Evolutionary conservation across 2,888 invertebrate genomes (phyloP), one percentile per base, ranked within the genome.

Genomic region (Ormia ochracea): DNA sequence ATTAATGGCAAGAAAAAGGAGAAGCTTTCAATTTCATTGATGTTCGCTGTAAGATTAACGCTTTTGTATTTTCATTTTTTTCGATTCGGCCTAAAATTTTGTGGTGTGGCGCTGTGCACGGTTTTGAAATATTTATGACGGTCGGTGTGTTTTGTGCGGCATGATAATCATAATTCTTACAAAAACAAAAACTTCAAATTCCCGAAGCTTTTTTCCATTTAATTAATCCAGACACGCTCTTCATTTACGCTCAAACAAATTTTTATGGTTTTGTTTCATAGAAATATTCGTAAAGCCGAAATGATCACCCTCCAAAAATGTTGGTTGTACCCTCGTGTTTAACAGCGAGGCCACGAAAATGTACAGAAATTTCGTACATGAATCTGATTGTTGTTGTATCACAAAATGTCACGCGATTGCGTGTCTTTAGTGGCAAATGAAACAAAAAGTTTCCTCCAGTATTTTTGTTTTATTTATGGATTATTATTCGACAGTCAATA

Each of bases 201-300:
- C n/a, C n/a, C 50, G 14, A 59, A 36, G 59, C 28, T 52, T 63
- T 54, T 72, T 70, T 68, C 21, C 56, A 19, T 23, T 68, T 56
- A 78, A 78, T 66, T 78, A 72, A 78, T 52, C 58, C 65, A 59
- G 66, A 78, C 77, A 72, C 70, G 70, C 70, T 65, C 70, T 65
- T 31, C 50, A 63, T 76, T 63, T 63, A 58, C 14, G 68, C 59
- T 59, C 66, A 59, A 59, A 43, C 23, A n/a, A 41, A 31, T 10
- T 26, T 33, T 9, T 43, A 3, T 56, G 31, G n/a, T 12, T n/a
- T 17, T 36, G 23, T 5, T 14, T 23, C 36, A 17, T 21, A n/a
- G n/a, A 52, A 28, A 38, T 17, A n/a, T 48, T 6, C 2, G 10
- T 4, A 48, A 50, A 65, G 36, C 36, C 14, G 4, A 23, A 36